Evolutionary conservation across 2,113 vertebrate species (phyloP), one percentile per base, ranked within the genome.

Genomic region (Hyperoodon ampullatus): DNA sequence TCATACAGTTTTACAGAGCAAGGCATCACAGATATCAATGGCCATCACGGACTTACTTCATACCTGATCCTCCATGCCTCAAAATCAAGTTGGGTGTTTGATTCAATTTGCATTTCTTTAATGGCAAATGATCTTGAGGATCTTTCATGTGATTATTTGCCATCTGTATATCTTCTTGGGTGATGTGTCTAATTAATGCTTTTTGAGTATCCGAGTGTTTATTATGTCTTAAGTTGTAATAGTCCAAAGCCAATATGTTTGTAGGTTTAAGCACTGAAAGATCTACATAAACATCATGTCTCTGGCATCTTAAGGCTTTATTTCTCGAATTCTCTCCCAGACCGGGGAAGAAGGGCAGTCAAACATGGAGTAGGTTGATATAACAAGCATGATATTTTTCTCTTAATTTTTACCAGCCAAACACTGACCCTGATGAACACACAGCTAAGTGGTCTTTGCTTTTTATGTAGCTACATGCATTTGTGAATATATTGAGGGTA

Each of bases 311-410:
- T 2, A 82, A 44, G 24, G 2, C 24, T 71, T 92, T 39, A n/a
- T 75, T 86, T 94, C 21, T 85, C 53, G 60, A 23, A 77, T 78
- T 97, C 3, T 68, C 1, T 53, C 21, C 55, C 19, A 89, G 6
- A 3, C 7, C 0, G 8, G 6, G n/a, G 24, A 77, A 50, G 0
- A 44, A 8, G 19, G 63, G 2, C 6, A 60, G 8, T 35, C 24
- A 55, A 72, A 74, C 2, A 24, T 26, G 6, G 9, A 74, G 26
- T 15, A 70, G 21, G 11, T 11, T 35, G 1, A 10, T 60, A 74
- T 13, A 9, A 28, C 15, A 66, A 53, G 16, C 1, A 24, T 47
- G 8, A 1, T 11, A 44, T 55, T n/a, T 26, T 30, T 80, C 26
- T 70, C 4, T 85, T 28, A 33, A 13, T 81, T 91, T 91, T 71